Base-by-base conservation (phyloP, 1,140 invertebrate species). In the Cydia splendana region DNA sequence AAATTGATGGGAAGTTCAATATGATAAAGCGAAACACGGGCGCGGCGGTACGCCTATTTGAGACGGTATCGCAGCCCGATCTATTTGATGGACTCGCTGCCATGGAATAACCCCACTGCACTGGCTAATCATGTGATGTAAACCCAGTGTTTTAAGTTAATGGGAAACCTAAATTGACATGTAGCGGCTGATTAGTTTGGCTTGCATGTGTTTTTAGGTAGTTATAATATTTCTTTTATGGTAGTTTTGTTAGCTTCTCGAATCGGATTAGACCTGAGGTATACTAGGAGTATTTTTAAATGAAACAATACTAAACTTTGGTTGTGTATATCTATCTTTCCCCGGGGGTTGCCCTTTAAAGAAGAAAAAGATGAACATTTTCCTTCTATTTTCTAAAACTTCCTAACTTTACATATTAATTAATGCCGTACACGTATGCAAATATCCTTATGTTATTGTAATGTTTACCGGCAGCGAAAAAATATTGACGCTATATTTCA, bases 1-100 rank as follows among this genome's bases (percentile, higher is more conserved):
- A 86, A 87, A 88, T 91, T 84, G 82, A 89, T 84, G 82, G 84
- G 76, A 80, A 86, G 87, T 83, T 81, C 88, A 92, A 91, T 92
- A 91, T 85, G 85, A 88, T 92, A 92, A 92, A 91, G 88, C 81
- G 84, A 88, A 87, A 84, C 84, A 80, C 82, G 84, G 83, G 78
- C 84, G 82, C 77, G 83, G 78, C 81, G 77, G 79, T 76, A 80
- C 78, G 80, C 80, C 84, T 84, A 84, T 85, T 85, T 80, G 84
- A 87, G 83, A 81, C 85, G 81, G 75, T 92, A 92, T 92, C 91
- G 82, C 80, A 75, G 73, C 69, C 81, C 87, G 87, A 92, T 92
- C 91, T 92, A 86, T 92, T 92, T 92, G 91, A 91, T 89, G 88
- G 85, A 87, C 83, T 85, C 83, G 84, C 78, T 82, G 77, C 81